phyloP scores from a whole-genome alignment of 2,113 vertebrate species.

The Noctilio leporinus region DNA sequence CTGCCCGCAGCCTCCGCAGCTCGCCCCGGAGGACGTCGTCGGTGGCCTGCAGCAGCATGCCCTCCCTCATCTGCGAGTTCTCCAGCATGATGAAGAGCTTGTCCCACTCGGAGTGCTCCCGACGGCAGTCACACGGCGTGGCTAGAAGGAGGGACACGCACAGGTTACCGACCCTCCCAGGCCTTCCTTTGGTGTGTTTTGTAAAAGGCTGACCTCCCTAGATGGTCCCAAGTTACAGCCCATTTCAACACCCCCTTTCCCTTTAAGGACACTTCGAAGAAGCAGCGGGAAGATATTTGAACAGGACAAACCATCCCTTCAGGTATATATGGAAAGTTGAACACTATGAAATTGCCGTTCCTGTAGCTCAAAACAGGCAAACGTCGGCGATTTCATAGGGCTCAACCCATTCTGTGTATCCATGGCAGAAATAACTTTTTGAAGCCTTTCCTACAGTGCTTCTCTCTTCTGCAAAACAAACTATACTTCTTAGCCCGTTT shows the following conservation, averaged over 20 bases:
- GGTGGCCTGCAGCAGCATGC: conserved; percentile 90
- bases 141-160: conserved; percentile 60
- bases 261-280: background rate
- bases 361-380: background rate
- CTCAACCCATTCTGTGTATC: background rate
- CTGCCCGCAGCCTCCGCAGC: conserved; percentile 81
- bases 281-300: background rate
- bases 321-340: background rate
- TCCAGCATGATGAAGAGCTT: conserved; percentile 97
- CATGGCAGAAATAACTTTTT: background rate
- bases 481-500: background rate
- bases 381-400: background rate
- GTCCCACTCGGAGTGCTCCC: conserved; percentile 92
- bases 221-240: background rate
- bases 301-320: background rate
- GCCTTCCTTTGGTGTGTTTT: background rate
- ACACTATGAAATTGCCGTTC: background rate
- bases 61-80: conserved; percentile 96
- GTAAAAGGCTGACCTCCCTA: background rate
- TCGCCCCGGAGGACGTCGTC: conserved; percentile 86
- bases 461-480: background rate
- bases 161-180: background rate
- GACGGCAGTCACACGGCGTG: conserved; percentile 80
- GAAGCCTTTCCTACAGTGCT: background rate
- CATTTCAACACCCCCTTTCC: background rate